Percentiles rank a stretch among this genome's conserved stretches.
Evolutionary conservation across 2,888 invertebrate species (phyloP).

Genomic region (Geophilus truncorum): DNA sequence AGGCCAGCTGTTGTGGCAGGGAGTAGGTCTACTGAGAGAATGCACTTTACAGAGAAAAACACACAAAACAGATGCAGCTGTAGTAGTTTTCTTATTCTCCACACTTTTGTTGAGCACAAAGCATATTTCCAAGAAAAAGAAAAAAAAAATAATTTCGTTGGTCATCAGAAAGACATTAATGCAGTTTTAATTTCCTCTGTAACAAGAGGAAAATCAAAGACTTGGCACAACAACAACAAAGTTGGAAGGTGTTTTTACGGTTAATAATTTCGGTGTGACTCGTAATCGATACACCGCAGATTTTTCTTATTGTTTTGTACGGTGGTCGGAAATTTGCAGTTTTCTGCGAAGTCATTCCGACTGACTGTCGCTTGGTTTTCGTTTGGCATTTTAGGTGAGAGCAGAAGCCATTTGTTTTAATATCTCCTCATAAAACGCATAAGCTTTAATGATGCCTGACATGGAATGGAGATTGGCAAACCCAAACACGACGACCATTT

Average conservation of each 20-base stretch:
- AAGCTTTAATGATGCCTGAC: conserved; percentile 27
- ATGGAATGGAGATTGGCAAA: conserved; percentile 27
- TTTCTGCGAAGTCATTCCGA: conserved; percentile 6
- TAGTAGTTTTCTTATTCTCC: background rate
- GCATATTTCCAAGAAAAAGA: background rate
- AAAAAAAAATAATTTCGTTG: background rate
- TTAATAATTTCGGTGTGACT: background rate
- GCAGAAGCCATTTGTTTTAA: conserved; percentile 27
- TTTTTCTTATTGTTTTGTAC: conserved; percentile 16
- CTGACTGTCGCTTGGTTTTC: conserved; percentile 10
- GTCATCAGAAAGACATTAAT: conserved; percentile 21
- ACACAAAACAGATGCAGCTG: background rate
- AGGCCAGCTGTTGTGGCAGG: conserved; percentile 13
- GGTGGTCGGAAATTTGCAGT: conserved; percentile 11
- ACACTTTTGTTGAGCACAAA: background rate
- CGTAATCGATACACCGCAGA: conserved; percentile 3
- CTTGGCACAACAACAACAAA: no score
- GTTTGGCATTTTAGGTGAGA: conserved; percentile 27
- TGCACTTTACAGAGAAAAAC: conserved; percentile 3
- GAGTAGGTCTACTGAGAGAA: background rate
- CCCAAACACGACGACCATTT: conserved; percentile 25
- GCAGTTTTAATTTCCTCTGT: conserved; percentile 7
- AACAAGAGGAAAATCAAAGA: background rate
- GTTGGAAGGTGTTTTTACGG: background rate
- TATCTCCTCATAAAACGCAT: conserved; percentile 24